Evolutionary conservation across 2,113 vertebrate species (phyloP).

Genomic region (Rana temporaria): DNA sequence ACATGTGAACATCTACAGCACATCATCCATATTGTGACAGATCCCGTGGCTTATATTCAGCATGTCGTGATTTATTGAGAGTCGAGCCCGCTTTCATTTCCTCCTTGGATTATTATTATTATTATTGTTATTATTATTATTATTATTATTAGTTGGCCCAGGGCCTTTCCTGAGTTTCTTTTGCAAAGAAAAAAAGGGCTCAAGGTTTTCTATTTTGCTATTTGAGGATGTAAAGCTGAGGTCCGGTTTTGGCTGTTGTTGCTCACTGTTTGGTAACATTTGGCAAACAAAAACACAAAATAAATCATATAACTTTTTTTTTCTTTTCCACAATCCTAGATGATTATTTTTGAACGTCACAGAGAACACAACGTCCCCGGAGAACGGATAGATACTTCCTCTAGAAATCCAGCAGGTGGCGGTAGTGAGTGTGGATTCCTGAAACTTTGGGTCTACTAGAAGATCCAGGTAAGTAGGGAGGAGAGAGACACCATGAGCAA

Average conservation of each 20-base stretch:
- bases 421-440: slow-evolving; percentile 64
- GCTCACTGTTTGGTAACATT: slow-evolving; percentile 76
- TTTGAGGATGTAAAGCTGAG: slow-evolving; percentile 80
- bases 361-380: slow-evolving; percentile 74
- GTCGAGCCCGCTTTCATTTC: slow-evolving; percentile 66
- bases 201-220: slow-evolving; percentile 66
- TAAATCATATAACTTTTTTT: slow-evolving; percentile 31
- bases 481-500: slow-evolving; percentile 81
- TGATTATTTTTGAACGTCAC: slow-evolving; percentile 71
- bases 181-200: slow-evolving; percentile 66
- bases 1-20: slow-evolving; percentile 65
- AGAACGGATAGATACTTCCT: slow-evolving; percentile 73
- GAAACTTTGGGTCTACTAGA: slow-evolving; percentile 70
- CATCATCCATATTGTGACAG: slow-evolving; percentile 61
- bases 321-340: slow-evolving; percentile 70
- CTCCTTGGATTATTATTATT: slow-evolving; percentile 59
- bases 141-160: slow-evolving; percentile 77
- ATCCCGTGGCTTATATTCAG: slow-evolving; percentile 68
- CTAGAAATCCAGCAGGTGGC: slow-evolving; percentile 72
- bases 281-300: slow-evolving; percentile 73
- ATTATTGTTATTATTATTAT: slow-evolving; percentile 61
- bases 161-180: slow-evolving; percentile 85
- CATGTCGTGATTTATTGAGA: slow-evolving; percentile 61
- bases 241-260: slow-evolving; percentile 75
- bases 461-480: slow-evolving; percentile 86